Base-by-base conservation (phyloP, 2,113 vertebrate genomes). In the Gymnocephalus cernua region DNA sequence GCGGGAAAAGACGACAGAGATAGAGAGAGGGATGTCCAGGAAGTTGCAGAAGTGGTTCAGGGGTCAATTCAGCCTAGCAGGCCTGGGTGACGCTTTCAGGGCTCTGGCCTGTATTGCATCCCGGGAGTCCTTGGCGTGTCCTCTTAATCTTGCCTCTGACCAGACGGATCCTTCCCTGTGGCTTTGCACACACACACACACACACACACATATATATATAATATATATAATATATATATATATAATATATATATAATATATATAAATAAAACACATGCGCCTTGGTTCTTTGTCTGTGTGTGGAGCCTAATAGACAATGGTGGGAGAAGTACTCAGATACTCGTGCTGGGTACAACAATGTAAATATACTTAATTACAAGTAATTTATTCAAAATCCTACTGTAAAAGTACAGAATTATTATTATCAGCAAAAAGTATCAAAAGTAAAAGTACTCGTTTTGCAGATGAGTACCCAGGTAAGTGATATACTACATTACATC, bases 111-210 rank as follows among this genome's bases (percentile, higher is more conserved):
- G 62, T 71, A 58, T 84, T 90, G 91, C 91, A 89, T 92, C 91
- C 90, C 53, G 86, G 89, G 82, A 92, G 92, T 90, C 92, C 93
- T 93, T 94, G 88, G 86, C 50, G 48, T 76, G 91, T 92, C 91
- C 93, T 93, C 90, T 87, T 89, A 65, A 90, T 91, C 82, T 92
- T 77, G 86, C 89, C 86, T 88, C 75, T 72, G 87, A 91, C 84
- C 88, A 88, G 87, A 88, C 82, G 53, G 70, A 76, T 87, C 38
- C 85, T 79, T 86, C 74, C 89, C 86, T 72, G 71, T 84, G 86
- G 88, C 85, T 86, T 79, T 74, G 44, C 13, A 32, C 65, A 62
- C 58, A 86, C 38, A 71, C 48, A 79, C 12, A 86, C 1, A 77
- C 66, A 75, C 47, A 78, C 71, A 53, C 59, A 75, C 45, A 58